Evolutionary conservation across 2,113 vertebrate species (phyloP), one percentile per base, ranked within the genome.

Genomic region (Meles meles): DNA sequence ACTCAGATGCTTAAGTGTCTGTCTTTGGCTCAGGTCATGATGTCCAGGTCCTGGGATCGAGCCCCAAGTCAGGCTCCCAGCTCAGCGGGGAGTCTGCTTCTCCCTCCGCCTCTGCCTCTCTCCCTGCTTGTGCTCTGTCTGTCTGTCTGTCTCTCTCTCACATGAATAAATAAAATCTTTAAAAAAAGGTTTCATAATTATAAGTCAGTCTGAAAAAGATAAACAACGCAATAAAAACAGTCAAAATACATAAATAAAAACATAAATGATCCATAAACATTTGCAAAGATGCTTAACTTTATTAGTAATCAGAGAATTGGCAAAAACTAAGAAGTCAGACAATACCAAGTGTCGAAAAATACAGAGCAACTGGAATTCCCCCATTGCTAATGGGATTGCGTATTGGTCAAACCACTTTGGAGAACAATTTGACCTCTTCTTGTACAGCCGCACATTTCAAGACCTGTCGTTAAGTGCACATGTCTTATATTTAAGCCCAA

Each of bases 231-330:
- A 94, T 1, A 90, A 74, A 90, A 95, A 96, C 0, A 79, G 13
- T 76, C 31, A 94, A 92, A 57, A 91, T 20, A 90, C 21, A 82
- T 21, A 10, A 88, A 17, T 69, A 91, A 88, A 95, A 95, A 94
- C 20, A 92, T 52, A 85, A 37, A 92, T 34, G 37, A 49, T 14
- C 37, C 37, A 84, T 39, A 96, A 94, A 94, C 20, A 83, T 84
- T 80, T 42, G 37, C 14, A 94, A 81, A 93, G 57, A 82, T 61
- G 12, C 13, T 93, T 93, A 59, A 91, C 27, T 81, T 97, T 65
- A 85, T 76, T 55, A 87, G 39, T 82, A 89, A 95, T 88, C 63
- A 82, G 13, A 90, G 52, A 91, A 90, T 2, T 65, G 49, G 49
- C 47, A 49, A 90, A 94, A 90, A 94, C 34, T 55, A 59, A 52